Conservation (phyloP, 2,888 invertebrate genomes). For the Cheilosia scutellata region DNA sequence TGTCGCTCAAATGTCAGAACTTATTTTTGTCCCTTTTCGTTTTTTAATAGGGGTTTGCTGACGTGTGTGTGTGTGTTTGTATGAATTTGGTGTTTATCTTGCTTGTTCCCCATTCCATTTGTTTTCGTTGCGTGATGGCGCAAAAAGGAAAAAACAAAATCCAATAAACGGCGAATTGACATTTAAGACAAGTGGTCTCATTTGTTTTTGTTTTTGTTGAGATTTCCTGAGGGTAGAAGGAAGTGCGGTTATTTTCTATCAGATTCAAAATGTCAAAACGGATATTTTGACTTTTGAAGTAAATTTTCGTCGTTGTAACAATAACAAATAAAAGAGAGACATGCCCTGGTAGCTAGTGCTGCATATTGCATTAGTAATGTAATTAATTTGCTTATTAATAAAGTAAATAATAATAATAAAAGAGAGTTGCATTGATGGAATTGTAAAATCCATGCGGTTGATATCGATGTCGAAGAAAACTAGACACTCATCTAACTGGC, state of each 20-base stretch:
- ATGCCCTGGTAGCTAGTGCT: too few species aligned
- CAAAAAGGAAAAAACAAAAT: slow-evolving; percentile 29
- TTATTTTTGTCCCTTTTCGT: slow-evolving; percentile 59
- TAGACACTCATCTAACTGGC: too few species aligned
- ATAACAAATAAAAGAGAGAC: too few species aligned
- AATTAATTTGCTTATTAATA: too few species aligned
- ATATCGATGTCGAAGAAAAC: too few species aligned
- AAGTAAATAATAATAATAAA: too few species aligned
- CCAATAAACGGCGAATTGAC: slow-evolving; percentile 39
- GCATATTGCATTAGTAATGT: too few species aligned
- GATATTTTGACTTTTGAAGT: too few species aligned
- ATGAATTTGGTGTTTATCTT: slow-evolving; percentile 57
- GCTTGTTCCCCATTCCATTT: slow-evolving; percentile 36
- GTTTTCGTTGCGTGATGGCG: slow-evolving; percentile 38
- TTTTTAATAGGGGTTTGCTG: not conserved
- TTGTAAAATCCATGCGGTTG: too few species aligned
- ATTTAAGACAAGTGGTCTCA: slow-evolving; percentile 24
- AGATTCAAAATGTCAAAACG: not conserved
- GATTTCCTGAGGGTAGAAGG: not conserved
- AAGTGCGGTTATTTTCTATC: not conserved
- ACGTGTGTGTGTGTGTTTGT: slow-evolving; percentile 22
- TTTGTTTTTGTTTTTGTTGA: slow-evolving; percentile 54
- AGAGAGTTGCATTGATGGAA: too few species aligned
- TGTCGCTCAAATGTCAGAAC: slow-evolving; percentile 64
- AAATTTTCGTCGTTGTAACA: too few species aligned